Percentiles rank a stretch among this genome's conserved stretches.
phyloP scores from a whole-genome alignment of 2,888 invertebrate species.

The Trissoscelio sp. region DNA sequence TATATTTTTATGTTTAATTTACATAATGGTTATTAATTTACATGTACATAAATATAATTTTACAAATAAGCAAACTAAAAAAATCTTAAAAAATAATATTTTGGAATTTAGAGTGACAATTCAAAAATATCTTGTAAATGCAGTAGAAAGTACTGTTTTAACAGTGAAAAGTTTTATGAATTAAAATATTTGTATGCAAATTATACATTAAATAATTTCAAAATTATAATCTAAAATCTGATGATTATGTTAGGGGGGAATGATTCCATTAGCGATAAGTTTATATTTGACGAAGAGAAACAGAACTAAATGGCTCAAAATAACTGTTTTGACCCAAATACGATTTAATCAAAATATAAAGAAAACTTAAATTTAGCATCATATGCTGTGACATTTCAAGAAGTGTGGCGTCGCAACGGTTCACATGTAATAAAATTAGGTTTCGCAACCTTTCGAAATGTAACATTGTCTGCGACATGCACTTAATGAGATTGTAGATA shows the following conservation, averaged over 20 bases:
- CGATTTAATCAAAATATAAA: not conserved
- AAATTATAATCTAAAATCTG: too few species aligned
- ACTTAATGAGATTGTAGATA: conserved; percentile 23
- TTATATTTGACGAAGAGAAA: not conserved
- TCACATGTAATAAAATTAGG: conserved; percentile 15
- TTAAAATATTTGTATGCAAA: too few species aligned
- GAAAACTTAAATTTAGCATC: not conserved
- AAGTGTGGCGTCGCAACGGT: conserved; percentile 3
- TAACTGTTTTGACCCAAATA: not conserved
- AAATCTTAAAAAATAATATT: too few species aligned
- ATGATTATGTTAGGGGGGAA: too few species aligned
- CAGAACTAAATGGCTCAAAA: not conserved
- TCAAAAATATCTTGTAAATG: too few species aligned
- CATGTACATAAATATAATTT: too few species aligned
- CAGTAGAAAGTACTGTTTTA: too few species aligned
- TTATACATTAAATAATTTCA: too few species aligned
- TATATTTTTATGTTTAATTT: too few species aligned
- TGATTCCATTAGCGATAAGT: conserved; percentile 20
- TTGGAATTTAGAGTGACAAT: too few species aligned
- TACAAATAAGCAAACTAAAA: too few species aligned
- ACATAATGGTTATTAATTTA: not conserved
- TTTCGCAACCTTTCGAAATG: conserved; percentile 33
- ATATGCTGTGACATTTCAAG: conserved; percentile 14
- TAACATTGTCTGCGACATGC: conserved; percentile 2
- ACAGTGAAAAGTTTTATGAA: too few species aligned